These are phyloP conservation scores for Zootermopsis nevadensis DNA, from an alignment of 2,888 invertebrate species.

Conservation along the genomic window DNA sequence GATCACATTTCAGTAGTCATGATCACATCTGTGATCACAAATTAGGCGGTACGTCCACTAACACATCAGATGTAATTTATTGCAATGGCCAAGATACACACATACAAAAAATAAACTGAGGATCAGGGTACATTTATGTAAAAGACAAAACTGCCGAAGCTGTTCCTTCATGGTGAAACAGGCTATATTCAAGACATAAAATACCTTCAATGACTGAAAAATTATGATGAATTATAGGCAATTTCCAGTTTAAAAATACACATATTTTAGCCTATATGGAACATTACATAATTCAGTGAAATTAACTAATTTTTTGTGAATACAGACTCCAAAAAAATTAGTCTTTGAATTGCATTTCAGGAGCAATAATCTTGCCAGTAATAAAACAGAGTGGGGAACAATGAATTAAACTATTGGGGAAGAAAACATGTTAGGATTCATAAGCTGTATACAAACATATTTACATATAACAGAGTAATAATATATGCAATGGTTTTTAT, in stretches of 20 bases:
- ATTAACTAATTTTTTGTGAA: neutral
- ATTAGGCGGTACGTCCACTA: no score
- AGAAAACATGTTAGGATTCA: neutral
- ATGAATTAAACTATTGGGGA: conserved; percentile 14
- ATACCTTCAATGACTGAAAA: no score
- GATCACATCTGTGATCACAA: no score
- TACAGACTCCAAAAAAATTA: neutral
- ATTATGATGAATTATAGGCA: neutral
- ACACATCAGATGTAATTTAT: no score
- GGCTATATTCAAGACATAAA: no score
- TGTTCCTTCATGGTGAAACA: no score
- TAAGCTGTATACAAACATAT: conserved; percentile 25
- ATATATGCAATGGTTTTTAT: conserved; percentile 18
- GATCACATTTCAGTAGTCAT: no score
- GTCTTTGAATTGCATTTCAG: neutral
- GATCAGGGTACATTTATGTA: no score
- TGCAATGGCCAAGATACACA: no score
- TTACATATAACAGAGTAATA: conserved; percentile 31
- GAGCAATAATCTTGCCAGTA: conserved; percentile 21
- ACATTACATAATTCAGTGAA: neutral
- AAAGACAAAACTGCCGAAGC: no score
- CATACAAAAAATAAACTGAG: no score
- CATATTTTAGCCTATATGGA: neutral
- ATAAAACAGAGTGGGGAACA: neutral
- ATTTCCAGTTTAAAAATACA: neutral